Evolutionary conservation across 2,113 vertebrate species (phyloP), one percentile per base, ranked within the genome.

Genomic region (Asarcornis scutulata): DNA sequence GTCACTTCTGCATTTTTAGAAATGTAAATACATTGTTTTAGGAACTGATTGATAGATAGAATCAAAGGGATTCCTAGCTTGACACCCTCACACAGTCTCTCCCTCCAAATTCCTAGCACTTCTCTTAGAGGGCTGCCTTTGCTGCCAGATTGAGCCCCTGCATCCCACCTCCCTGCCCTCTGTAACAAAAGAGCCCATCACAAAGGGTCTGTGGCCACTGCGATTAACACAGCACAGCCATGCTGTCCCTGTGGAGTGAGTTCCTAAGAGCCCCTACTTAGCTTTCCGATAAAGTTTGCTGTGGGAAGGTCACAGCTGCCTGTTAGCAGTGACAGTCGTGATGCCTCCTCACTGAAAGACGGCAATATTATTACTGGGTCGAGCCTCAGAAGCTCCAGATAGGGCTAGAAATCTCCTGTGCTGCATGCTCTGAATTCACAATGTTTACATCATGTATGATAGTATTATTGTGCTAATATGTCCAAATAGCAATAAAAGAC

Each of bases 51-150:
- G 79, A 74, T 77, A 86, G 75, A 77, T 67, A 82, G 78, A 94
- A 93, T 78, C 74, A 56, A 85, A 96, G 46, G 56, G 77, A 93
- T 93, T 89, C 53, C 87, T 73, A 76, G 52, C 17, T 80, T 63
- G 72, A 83, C 53, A 91, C 23, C 12, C 42, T 89, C 58, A 73
- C 26, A 25, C 55, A 76, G 17, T 12, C 20, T 84, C 62, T 91
- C 59, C 6, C 20, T 91, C 68, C 86, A 83, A 29, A 92, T 85
- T 92, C 50, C 74, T 75, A 56, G 22, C 66, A 36, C 18, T 73
- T 84, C 52, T 66, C 15, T 76, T 22, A 42, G 2, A 10, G 13
- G 32, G 7, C 53, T 95, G 79, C 58, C 48, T 84, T 53, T 64
- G 6, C 67, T 46, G 42, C 32, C 18, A 62, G 40, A 76, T 36